Base-by-base conservation (phyloP, 2,888 invertebrate genomes). In the Conchocele bisecta region DNA sequence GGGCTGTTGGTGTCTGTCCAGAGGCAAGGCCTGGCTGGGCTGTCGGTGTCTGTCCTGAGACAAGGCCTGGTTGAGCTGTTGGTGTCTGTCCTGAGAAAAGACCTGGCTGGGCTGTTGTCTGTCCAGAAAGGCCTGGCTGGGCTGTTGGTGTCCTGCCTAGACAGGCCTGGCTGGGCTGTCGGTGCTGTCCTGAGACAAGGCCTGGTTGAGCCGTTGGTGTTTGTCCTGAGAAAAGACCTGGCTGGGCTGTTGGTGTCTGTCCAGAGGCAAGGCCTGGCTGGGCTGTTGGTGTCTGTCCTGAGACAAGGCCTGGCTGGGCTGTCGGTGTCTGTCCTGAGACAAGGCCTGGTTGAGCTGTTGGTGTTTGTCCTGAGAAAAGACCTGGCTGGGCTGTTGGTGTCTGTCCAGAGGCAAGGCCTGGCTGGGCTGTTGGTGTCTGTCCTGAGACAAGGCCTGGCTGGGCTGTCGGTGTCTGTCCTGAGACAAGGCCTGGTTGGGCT, bases 401-500 rank as follows among this genome's bases (percentile, higher is more conserved):
- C 11, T 39, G 46, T 24, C 54, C 60, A n/a, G 54, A 41, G 4
- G 29, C 24, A n/a, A 39, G 20, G 29, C 44, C 39, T 51, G 74
- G 74, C 33, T 41, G 44, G n/a, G 74, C 74, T 26, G 74, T 69
- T 44, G 74, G 74, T 26, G 66, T 35, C n/a, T 57, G 58, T 28
- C 53, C 53, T 7, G 46, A 46, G 13, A 44, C 28, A 13, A 56
- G 20, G 31, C 53, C 64, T 60, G 56, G 71, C 35, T 56, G 28
- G n/a, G 44, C 66, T 35, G 59, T 60, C 13, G 42, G 59, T 33
- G 64, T 51, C 31, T 56, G 57, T n/a, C 42, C 64, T 35, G 73
- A 41, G 3, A 37, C 17, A 13, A 42, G 20, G 41, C 41, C 56
- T 64, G 67, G 73, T 51, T 35, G 29, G n/a, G 20, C 54, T 41